Evolutionary conservation across 2,113 vertebrate species (phyloP).

Genomic region (Entelurus aequoreus): DNA sequence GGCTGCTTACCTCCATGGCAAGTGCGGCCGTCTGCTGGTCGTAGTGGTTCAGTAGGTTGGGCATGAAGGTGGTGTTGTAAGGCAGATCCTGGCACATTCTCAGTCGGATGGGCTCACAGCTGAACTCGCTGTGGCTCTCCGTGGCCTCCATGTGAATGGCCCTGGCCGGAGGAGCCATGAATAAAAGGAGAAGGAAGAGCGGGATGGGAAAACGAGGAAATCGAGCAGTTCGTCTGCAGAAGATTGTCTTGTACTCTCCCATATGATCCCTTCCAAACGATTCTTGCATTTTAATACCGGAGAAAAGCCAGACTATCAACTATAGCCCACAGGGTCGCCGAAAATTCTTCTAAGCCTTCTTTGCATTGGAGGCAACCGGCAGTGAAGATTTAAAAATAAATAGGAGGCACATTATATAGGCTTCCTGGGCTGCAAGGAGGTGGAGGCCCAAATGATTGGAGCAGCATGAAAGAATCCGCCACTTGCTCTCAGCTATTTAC

Average conservation of each 20-base stretch:
- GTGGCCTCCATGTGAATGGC: constrained; percentile 63
- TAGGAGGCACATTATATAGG: neutral
- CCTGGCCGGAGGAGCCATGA: constrained; percentile 38
- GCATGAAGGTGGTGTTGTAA: constrained; percentile 98
- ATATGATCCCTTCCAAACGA: constrained; percentile 20
- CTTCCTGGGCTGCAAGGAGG: neutral
- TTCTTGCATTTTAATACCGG: constrained; percentile 31
- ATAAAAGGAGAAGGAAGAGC: constrained; percentile 43
- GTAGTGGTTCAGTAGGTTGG: constrained; percentile 96
- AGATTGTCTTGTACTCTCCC: constrained; percentile 19
- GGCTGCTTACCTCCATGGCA: constrained; percentile 90
- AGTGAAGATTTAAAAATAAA: constrained; percentile 7
- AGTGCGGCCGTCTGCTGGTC: constrained; percentile 95
- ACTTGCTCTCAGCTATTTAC: constrained; percentile 12
- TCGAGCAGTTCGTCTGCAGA: constrained; percentile 13
- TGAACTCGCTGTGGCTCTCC: constrained; percentile 87
- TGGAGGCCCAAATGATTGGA: constrained; percentile 10
- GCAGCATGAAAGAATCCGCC: constrained; percentile 4
- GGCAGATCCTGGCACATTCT: constrained; percentile 97
- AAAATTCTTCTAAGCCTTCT: constrained; percentile 13
- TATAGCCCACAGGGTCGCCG: neutral
- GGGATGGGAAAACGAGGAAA: constrained; percentile 15
- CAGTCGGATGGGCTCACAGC: constrained; percentile 91
- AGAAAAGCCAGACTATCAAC: constrained; percentile 18
- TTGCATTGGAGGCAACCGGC: constrained; percentile 9